A percentile compares a stretch with the other conserved stretches of the same genome.
These are phyloP conservation scores for Diadema setosum DNA, from an alignment of 35 echinoderm and acorn worm species.

Conservation along the genomic window DNA sequence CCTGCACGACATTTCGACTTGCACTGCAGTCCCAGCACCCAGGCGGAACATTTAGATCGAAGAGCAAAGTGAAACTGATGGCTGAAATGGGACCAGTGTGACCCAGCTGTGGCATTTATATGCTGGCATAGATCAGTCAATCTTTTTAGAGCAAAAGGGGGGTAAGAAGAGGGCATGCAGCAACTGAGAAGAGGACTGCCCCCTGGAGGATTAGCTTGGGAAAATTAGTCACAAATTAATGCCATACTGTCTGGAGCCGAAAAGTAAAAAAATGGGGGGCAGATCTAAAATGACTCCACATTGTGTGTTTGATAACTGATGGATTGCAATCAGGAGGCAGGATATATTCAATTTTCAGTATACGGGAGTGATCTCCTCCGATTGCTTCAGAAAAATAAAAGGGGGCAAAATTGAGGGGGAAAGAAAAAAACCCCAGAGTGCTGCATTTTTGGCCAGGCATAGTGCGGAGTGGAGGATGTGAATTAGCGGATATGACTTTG, in stretches of 20 bases:
- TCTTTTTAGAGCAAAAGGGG: no score
- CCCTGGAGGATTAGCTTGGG: neutral
- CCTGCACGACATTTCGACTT: no score
- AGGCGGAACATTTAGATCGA: neutral
- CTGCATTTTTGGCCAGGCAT: neutral
- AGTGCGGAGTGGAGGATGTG: neutral
- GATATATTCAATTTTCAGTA: constrained; percentile 19
- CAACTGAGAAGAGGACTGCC: neutral
- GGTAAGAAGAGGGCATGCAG: neutral
- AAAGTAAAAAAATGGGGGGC: neutral
- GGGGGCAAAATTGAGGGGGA: no score
- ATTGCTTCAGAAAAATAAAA: neutral
- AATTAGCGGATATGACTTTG: constrained; percentile 16
- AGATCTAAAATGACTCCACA: neutral
- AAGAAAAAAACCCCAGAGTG: no score
- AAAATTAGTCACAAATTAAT: neutral
- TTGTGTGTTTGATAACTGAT: neutral
- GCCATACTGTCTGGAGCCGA: neutral
- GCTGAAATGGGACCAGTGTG: neutral
- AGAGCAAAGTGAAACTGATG: neutral
- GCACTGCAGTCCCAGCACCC: no score
- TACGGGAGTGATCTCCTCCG: neutral
- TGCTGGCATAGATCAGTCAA: no score
- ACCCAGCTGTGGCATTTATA: neutral
- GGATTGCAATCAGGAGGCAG: neutral